Evolutionary conservation across 2,797 vertebrate species (phyloP).

Genomic region (Cheirogaleus major): DNA sequence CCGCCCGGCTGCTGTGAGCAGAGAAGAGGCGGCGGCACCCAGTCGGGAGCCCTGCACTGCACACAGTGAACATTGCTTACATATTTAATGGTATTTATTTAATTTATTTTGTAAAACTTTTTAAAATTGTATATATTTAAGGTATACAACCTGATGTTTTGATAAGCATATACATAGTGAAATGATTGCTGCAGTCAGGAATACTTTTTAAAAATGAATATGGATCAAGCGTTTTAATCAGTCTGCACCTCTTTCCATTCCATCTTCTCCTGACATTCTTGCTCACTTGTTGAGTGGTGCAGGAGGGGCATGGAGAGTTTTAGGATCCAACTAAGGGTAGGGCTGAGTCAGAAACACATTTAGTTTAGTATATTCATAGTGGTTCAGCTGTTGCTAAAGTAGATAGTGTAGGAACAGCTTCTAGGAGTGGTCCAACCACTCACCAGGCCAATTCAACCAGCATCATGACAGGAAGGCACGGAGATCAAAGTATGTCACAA

Average conservation of each 20-base stretch:
- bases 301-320: not conserved
- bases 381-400: not conserved
- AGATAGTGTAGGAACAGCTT: not conserved
- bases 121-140: not conserved
- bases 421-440: not conserved
- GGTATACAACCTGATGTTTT: not conserved
- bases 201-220: not conserved
- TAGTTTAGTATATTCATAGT: not conserved
- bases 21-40: not conserved
- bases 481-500: not conserved
- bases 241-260: not conserved
- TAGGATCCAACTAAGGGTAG: not conserved
- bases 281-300: not conserved
- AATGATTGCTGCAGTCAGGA: not conserved
- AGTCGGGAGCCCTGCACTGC: not conserved
- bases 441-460: not conserved
- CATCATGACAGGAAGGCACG: not conserved
- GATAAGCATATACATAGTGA: not conserved
- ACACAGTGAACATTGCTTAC: not conserved
- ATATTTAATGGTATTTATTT: not conserved
- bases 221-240: not conserved
- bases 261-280: not conserved
- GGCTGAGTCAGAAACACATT: not conserved
- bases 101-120: not conserved
- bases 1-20: rapidly evolving